Evolutionary conservation across 2,888 invertebrate species (phyloP).

Genomic region (Cylindroiulus punctatus): DNA sequence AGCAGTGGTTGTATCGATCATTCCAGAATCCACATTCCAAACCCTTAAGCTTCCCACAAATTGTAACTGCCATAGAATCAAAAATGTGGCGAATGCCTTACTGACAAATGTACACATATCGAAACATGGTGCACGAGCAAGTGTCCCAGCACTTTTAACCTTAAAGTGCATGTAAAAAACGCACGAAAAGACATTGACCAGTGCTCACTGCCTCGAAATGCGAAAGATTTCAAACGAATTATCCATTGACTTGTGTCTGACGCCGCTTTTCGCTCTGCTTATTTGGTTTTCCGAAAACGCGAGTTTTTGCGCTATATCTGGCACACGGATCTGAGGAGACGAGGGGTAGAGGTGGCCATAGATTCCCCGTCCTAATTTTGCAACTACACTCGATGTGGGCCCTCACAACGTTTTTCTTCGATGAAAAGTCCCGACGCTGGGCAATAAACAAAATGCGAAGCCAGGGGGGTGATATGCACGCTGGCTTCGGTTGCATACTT

Average conservation of each 20-base stretch:
- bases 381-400: background rate
- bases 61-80: too few species aligned
- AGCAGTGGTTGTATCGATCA: too few species aligned
- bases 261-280: background rate
- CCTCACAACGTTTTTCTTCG: background rate
- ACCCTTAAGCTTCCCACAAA: too few species aligned
- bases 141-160: too few species aligned
- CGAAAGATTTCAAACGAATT: background rate
- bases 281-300: background rate
- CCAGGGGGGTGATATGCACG: background rate
- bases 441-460: background rate
- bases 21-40: too few species aligned
- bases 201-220: too few species aligned
- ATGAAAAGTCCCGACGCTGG: background rate
- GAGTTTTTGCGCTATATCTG: background rate
- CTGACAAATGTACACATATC: too few species aligned
- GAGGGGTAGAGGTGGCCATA: background rate
- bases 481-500: background rate
- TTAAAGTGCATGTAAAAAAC: too few species aligned
- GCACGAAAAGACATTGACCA: too few species aligned
- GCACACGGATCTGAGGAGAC: background rate
- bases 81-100: too few species aligned
- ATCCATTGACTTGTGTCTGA: background rate
- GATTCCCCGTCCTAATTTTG: background rate
- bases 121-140: too few species aligned